These are phyloP conservation scores for Heteropelma amictum DNA, from an alignment of 2,888 invertebrate genomes.

Conservation along the genomic window DNA sequence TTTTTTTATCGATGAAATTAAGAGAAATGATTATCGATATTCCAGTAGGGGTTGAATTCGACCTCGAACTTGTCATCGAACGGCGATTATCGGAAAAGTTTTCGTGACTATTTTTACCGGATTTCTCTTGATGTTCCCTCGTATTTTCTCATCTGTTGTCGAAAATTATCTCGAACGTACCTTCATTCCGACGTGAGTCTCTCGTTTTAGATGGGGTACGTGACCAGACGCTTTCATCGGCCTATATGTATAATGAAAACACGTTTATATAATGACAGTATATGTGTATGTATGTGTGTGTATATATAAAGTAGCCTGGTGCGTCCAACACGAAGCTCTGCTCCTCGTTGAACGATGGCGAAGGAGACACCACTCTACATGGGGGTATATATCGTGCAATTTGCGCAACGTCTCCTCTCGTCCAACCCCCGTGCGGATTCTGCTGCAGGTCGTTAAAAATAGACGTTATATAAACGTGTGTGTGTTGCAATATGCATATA, in stretches of 20 bases:
- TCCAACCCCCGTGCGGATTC: constrained; percentile 23
- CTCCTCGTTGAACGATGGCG: neutral
- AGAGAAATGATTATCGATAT: constrained; percentile 17
- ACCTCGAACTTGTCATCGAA: constrained; percentile 19
- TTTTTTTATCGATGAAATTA: constrained; percentile 26
- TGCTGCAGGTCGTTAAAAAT: constrained; percentile 60
- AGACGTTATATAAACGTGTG: constrained; percentile 45
- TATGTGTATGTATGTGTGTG: neutral
- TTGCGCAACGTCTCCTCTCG: constrained; percentile 24
- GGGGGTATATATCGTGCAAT: constrained; percentile 22
- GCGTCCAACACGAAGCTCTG: neutral
- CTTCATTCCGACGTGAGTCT: constrained; percentile 23
- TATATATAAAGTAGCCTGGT: neutral
- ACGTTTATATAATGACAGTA: neutral
- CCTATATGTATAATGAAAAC: neutral
- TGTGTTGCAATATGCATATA: neutral
- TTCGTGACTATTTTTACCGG: neutral
- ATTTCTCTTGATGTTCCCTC: neutral
- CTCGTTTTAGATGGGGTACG: constrained; percentile 13
- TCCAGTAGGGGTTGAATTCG: neutral
- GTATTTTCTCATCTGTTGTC: neutral
- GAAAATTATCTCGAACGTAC: constrained; percentile 26
- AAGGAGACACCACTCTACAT: constrained; percentile 10
- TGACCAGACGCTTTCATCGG: constrained; percentile 28
- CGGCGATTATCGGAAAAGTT: constrained; percentile 48